Evolutionary conservation across 2,888 invertebrate genomes (phyloP), one percentile per base, ranked within the genome.

Genomic region (Agrotis segetum): DNA sequence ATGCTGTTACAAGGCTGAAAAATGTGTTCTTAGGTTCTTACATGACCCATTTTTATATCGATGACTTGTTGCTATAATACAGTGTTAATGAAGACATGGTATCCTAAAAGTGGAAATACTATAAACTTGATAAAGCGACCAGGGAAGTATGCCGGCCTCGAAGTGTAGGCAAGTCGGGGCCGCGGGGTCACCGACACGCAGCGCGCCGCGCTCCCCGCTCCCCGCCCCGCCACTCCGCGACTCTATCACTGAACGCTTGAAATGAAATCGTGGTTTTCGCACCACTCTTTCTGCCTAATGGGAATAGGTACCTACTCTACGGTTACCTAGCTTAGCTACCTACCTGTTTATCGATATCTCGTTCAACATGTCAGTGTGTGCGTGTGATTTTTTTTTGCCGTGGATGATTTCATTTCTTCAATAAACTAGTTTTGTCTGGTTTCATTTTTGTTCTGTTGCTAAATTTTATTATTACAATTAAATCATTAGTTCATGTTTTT

Each of bases 181-280:
- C 92, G 93, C 90, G 94, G 91, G 95, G 95, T 95, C 95, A 95
- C 89, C 94, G 95, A 95, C 95, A 93, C 92, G 87, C 85, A 85
- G 87, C 83, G 80, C 86, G 81, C 86, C 88, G 87, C 86, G 85
- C 86, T 77, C 88, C 85, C 86, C 79, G 46, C 64, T 68, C 88
- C 85, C 86, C 79, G 40, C 64, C 68, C 69, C 65, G 47, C 40
- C 9, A 3, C 65, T 85, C 82, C 84, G 81, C 82, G 81, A 81
- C 85, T 85, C 85, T 87, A 86, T 88, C 80, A 86, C 87, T 81
- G 84, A 87, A 81, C 85, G 81, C 85, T 87, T 84, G 74, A 85
- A 87, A 89, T 80, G 79, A 85, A 85, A 87, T 85, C 82, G 79
- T 77, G 71, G 78, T 77, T 83, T 83, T 81, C 72, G 81, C 83